Evolutionary conservation across 2,797 vertebrate genomes (phyloP).

Genomic region (Ptychobarbus kaznakovi): DNA sequence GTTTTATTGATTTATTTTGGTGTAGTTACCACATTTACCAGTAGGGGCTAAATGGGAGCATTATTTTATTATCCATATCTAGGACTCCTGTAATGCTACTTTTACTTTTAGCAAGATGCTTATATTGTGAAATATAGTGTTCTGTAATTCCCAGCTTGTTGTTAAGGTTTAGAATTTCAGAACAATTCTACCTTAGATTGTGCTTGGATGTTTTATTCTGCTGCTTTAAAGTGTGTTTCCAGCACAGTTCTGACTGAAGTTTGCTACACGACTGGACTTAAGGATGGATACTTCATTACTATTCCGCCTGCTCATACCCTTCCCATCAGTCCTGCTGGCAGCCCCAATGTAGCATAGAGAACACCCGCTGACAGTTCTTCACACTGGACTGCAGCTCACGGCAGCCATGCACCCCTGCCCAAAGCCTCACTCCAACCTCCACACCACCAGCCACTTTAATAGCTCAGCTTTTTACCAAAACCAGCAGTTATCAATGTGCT

Average conservation of each 20-base stretch:
- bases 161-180: not conserved
- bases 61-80: not conserved
- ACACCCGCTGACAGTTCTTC: conserved; percentile 53
- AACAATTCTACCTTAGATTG: conserved; percentile 1
- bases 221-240: conserved; percentile 15
- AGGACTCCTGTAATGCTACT: not conserved
- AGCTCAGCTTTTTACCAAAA: conserved; percentile 38
- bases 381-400: conserved; percentile 44
- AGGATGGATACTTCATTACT: conserved; percentile 49
- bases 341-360: conserved; percentile 51
- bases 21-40: not conserved
- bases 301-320: conserved; percentile 43
- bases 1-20: not conserved
- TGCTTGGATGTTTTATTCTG: conserved; percentile 7
- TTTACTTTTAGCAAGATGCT: not conserved
- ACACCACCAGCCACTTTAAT: conserved; percentile 36
- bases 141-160: not conserved
- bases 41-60: not conserved
- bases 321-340: conserved; percentile 56
- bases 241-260: not conserved
- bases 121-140: not conserved
- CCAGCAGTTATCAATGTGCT: conserved; percentile 33
- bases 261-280: conserved; percentile 32
- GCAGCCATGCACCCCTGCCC: conserved; percentile 28
- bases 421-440: conserved; percentile 1